Evolutionary conservation across 1,140 invertebrate species (phyloP), one percentile per base, ranked within the genome.

Genomic region (Micrasema minimum): DNA sequence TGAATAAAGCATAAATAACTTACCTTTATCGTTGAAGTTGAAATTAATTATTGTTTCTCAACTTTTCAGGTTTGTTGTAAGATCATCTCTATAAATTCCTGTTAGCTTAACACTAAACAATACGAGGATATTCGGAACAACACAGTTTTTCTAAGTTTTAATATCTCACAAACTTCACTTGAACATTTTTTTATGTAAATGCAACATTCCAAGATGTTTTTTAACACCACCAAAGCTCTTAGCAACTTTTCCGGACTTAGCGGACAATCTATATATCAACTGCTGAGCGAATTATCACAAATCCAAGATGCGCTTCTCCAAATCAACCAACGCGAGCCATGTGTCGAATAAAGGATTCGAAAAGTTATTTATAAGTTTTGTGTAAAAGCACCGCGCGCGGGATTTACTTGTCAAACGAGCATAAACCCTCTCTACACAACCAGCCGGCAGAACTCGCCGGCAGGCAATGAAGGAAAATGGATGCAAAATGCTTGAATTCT

Each of bases 321-420:
- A n/a, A 23, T 12, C 11, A 35, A 11, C 31, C 14, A 12, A 14
- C 31, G 31, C 31, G 26, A 7, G 53, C 53, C 53, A 57, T 57
- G 53, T 35, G 53, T 51, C 53, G 53, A 14, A n/a, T 16, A 35
- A 35, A 35, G 53, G 53, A 38, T 35, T 9, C 12, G 12, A 35
- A 31, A 55, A 57, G 53, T 57, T 57, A 57, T 57, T 57, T 35
- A 57, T 57, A 57, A 57, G 53, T 57, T 57, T 16, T 7, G 53
- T 37, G 26, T 26, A 37, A 55, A 55, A 35, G n/a, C n/a, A 20
- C n/a, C 1, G 31, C 53, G 53, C 53, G 53, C 26, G 53, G 14
- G 14, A 23, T 7, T 20, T 20, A n/a, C n/a, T n/a, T n/a, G n/a
- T n/a, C n/a, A n/a, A n/a, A n/a, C n/a, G n/a, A n/a, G n/a, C n/a